Conservation (phyloP, 2,888 invertebrate genomes). For the Pyrgus malvae region DNA sequence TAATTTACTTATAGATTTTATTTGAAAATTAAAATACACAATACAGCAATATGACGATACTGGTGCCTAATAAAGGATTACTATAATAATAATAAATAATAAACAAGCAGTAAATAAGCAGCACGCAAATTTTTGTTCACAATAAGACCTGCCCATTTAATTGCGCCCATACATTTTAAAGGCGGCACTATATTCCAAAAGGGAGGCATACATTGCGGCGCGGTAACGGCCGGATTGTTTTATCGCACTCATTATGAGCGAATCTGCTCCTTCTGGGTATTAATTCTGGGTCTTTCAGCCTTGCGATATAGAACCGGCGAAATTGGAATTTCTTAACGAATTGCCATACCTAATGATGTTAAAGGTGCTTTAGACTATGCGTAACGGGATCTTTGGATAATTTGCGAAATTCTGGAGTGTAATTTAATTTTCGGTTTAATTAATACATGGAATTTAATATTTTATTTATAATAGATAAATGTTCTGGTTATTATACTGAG, state of each 20-base stretch:
- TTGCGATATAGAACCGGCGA: conserved; percentile 29
- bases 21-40: too few relatives aligned
- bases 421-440: too few relatives aligned
- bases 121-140: conserved; percentile 1
- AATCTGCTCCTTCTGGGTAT: conserved; percentile 52
- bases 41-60: too few relatives aligned
- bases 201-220: conserved; percentile 60
- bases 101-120: not conserved
- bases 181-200: conserved; percentile 52
- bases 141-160: conserved; percentile 45
- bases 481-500: too few relatives aligned
- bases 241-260: conserved; percentile 71
- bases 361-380: conserved; percentile 15
- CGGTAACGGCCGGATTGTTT: conserved; percentile 66
- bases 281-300: conserved; percentile 42
- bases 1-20: too few relatives aligned
- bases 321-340: conserved; percentile 37
- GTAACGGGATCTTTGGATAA: conserved; percentile 9
- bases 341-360: conserved; percentile 28
- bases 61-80: not conserved
- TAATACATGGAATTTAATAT: too few relatives aligned
- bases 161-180: conserved; percentile 60
- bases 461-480: too few relatives aligned
- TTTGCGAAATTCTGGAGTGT: too few relatives aligned
- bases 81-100: too few relatives aligned